Percentiles rank a stretch among this genome's conserved stretches.
phyloP scores from a whole-genome alignment of 2,113 vertebrate genomes.

The Machaerirhynchus nigripectus region DNA sequence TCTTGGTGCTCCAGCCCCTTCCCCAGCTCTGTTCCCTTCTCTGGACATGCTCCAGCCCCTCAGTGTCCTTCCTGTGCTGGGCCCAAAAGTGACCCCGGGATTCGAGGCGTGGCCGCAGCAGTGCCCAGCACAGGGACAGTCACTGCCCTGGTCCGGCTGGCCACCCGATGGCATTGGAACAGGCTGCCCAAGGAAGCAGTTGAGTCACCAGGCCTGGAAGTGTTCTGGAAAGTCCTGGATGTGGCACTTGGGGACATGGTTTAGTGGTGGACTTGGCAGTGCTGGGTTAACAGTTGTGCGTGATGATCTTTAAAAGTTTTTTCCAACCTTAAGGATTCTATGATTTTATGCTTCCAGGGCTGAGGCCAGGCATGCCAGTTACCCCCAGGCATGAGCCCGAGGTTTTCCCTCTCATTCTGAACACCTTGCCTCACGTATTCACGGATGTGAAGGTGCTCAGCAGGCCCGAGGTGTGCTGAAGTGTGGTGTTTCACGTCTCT shows the following conservation, averaged over 20 bases:
- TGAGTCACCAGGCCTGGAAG: not conserved
- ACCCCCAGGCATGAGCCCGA: not conserved
- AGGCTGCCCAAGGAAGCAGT: not conserved
- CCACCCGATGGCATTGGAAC: rapidly evolving
- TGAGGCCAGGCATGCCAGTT: not conserved
- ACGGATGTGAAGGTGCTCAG: not conserved
- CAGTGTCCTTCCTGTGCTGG: not conserved
- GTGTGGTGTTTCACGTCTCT: not conserved
- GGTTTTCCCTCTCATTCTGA: not conserved
- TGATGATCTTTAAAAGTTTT: not conserved
- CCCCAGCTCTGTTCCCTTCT: not conserved
- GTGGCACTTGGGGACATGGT: not conserved
- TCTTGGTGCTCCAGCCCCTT: not conserved
- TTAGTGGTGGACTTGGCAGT: not conserved
- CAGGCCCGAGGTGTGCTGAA: not conserved
- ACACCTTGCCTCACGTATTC: rapidly evolving
- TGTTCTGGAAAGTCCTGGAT: not conserved
- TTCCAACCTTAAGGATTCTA: not conserved
- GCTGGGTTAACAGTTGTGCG: not conserved
- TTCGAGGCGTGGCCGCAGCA: not conserved
- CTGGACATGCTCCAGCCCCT: not conserved
- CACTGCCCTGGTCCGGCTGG: not conserved
- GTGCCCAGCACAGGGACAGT: not conserved
- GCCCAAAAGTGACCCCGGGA: not conserved
- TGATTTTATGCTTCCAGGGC: not conserved